Evolutionary conservation across 2,113 vertebrate species (phyloP).

Genomic region (Octodon degus): DNA sequence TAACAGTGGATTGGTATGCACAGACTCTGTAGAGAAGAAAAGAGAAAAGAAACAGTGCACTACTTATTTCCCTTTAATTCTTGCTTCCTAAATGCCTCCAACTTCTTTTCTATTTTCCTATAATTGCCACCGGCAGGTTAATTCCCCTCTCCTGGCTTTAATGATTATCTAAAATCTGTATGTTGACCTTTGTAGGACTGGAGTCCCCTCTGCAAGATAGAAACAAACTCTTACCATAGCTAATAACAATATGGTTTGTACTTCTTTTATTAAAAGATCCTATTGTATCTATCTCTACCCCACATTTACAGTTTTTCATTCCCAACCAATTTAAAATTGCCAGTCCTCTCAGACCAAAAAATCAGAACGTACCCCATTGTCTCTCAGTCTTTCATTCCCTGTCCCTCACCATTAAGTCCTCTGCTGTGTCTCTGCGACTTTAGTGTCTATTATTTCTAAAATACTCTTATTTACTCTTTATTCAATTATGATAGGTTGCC

Average conservation of each 20-base stretch:
- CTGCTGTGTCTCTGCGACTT: background rate
- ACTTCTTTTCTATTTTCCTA: background rate
- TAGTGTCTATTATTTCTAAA: background rate
- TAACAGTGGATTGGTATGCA: background rate
- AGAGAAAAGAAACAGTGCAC: background rate
- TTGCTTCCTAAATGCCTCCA: background rate
- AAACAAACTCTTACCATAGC: background rate
- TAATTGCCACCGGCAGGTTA: slow-evolving; percentile 25
- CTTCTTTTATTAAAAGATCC: background rate
- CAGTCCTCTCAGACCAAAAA: background rate
- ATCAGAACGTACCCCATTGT: background rate
- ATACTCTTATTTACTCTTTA: background rate
- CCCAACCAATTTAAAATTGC: background rate
- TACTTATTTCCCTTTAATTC: background rate
- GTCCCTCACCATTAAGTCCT: background rate
- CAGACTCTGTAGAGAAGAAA: background rate
- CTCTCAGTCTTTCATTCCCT: background rate
- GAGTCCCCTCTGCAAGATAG: background rate
- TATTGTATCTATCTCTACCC: background rate
- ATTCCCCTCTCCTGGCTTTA: background rate
- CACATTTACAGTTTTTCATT: background rate
- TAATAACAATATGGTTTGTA: background rate
- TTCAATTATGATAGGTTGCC: background rate
- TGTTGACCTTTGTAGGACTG: background rate
- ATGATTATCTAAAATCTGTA: background rate